Evolutionary conservation across 2,113 vertebrate genomes (phyloP).

Genomic region (Serilophus lunatus): DNA sequence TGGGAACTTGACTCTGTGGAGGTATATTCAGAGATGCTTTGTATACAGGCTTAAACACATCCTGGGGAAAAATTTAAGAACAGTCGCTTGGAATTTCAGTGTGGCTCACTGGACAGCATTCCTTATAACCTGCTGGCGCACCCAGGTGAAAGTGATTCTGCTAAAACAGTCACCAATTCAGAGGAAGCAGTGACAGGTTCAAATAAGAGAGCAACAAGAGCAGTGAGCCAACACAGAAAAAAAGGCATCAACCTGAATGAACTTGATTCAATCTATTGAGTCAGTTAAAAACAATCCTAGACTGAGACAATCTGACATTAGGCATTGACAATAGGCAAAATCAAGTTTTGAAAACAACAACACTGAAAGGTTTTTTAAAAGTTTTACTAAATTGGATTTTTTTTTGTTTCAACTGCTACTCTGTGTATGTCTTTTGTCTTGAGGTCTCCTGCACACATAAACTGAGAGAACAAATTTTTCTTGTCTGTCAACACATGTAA

Average conservation of each 20-base stretch:
- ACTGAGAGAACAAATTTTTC: background rate
- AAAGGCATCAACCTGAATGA: background rate
- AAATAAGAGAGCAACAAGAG: background rate
- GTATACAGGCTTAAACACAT: background rate
- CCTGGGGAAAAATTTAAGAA: background rate
- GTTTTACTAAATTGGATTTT: background rate
- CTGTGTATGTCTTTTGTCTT: background rate
- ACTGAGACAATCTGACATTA: background rate
- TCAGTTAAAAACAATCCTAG: background rate
- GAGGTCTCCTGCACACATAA: background rate
- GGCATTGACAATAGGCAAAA: background rate
- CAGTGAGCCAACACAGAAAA: background rate
- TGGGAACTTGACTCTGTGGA: background rate
- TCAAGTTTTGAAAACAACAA: background rate
- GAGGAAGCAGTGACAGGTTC: background rate
- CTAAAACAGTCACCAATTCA: background rate
- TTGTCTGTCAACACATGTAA: background rate
- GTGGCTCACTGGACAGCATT: background rate
- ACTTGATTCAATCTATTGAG: background rate
- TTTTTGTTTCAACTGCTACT: background rate
- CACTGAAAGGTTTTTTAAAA: accelerated
- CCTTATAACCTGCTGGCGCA: background rate
- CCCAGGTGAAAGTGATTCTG: background rate
- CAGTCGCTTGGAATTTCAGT: background rate
- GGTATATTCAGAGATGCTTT: background rate